Conservation (phyloP, 2,888 invertebrate species). For the Magallana nippona region DNA sequence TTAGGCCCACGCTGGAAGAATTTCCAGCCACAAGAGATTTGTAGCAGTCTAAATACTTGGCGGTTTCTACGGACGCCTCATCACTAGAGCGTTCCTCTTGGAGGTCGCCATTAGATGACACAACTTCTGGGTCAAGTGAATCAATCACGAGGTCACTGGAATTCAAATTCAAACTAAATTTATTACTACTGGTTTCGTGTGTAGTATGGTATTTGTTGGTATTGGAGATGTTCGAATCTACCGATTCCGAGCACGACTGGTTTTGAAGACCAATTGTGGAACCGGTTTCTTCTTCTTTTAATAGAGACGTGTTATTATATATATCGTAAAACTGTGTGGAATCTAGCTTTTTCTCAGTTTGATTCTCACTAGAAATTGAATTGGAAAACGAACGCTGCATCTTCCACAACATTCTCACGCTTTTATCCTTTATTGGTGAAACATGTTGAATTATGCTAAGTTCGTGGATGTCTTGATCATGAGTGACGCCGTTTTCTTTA, state of each 20-base stretch:
- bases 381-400: conserved; percentile 17
- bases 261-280: not conserved
- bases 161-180: not conserved
- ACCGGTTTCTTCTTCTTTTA: not conserved
- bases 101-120: not conserved
- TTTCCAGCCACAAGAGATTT: conserved; percentile 17
- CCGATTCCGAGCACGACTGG: not conserved
- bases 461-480: not conserved
- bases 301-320: not conserved
- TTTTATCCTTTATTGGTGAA: conserved; percentile 1
- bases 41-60: conserved; percentile 26
- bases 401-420: conserved; percentile 6
- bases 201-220: not conserved
- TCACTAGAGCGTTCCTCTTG: not conserved
- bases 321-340: not conserved
- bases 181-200: not conserved
- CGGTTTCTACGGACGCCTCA: not conserved
- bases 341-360: conserved; percentile 15
- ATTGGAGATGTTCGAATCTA: not conserved
- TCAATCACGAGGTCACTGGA: not conserved
- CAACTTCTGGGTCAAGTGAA: not conserved
- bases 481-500: conserved; percentile 14
- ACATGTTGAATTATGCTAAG: not conserved
- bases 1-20: not conserved
- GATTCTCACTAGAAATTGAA: conserved; percentile 23